Conservation (phyloP, 2,888 invertebrate species). For the Cephus nigrinus region DNA sequence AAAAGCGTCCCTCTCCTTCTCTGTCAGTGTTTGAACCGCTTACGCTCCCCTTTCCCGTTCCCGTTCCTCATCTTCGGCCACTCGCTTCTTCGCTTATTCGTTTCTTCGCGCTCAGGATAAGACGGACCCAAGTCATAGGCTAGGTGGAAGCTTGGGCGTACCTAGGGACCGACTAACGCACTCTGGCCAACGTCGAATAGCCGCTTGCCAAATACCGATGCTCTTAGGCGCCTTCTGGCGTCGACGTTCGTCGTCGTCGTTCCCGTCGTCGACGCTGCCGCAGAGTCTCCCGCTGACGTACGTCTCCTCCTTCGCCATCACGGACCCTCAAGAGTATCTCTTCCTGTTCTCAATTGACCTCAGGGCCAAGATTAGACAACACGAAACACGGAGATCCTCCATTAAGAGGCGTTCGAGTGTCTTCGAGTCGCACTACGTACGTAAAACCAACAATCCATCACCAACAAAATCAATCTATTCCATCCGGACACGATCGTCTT, state of each 20-base stretch:
- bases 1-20: slow-evolving; percentile 58
- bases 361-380: not conserved
- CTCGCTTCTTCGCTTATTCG: slow-evolving; percentile 18
- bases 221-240: slow-evolving; percentile 29
- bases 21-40: slow-evolving; percentile 31
- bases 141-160: slow-evolving; percentile 1
- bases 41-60: slow-evolving; percentile 34
- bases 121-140: too few relatives aligned
- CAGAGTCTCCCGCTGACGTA: not conserved
- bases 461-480: not conserved
- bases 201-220: not conserved
- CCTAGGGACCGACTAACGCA: not conserved
- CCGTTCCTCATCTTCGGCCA: slow-evolving; percentile 21
- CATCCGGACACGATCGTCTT: not conserved
- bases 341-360: not conserved
- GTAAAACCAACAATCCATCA: not conserved
- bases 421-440: not conserved
- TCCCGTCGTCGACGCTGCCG: slow-evolving; percentile 3
- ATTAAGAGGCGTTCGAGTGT: not conserved
- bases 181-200: not conserved
- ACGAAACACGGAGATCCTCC: not conserved
- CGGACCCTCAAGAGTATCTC: not conserved
- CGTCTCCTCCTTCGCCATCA: not conserved
- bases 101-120: slow-evolving; percentile 31
- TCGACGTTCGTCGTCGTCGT: slow-evolving; percentile 19